Conservation (phyloP, 92 coral and sea anemone species). For the Siderastrea radians region DNA sequence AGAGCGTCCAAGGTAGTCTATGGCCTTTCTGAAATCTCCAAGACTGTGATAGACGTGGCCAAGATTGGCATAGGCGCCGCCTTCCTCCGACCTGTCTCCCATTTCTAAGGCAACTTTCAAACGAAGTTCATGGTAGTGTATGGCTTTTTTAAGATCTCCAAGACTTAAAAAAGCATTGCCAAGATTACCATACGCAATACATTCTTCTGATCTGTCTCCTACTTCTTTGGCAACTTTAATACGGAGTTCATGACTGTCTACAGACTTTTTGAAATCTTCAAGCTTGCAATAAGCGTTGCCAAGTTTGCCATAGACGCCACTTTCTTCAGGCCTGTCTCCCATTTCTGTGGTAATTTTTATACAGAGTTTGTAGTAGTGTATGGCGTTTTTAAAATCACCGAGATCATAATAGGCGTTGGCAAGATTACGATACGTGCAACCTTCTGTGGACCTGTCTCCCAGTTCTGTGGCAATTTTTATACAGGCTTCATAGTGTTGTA, state of each 20-base stretch:
- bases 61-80: neutral
- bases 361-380: neutral
- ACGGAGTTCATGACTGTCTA: neutral
- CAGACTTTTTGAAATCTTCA: neutral
- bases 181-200: neutral
- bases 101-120: neutral
- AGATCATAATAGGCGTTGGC: neutral
- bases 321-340: neutral
- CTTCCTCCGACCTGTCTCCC: neutral
- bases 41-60: neutral
- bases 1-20: too few species aligned
- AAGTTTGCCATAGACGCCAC: neutral
- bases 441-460: neutral
- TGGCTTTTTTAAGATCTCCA: conserved; percentile 12
- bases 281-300: too few species aligned
- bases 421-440: neutral
- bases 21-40: neutral
- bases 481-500: neutral
- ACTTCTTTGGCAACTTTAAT: neutral
- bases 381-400: neutral
- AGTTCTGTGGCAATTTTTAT: neutral
- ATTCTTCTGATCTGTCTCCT: conserved; percentile 1
- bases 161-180: conserved; percentile 8
- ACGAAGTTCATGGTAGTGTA: neutral
- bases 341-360: neutral